Evolutionary conservation across 2,888 invertebrate species (phyloP), one percentile per base, ranked within the genome.

Genomic region (Campoplex capitator): DNA sequence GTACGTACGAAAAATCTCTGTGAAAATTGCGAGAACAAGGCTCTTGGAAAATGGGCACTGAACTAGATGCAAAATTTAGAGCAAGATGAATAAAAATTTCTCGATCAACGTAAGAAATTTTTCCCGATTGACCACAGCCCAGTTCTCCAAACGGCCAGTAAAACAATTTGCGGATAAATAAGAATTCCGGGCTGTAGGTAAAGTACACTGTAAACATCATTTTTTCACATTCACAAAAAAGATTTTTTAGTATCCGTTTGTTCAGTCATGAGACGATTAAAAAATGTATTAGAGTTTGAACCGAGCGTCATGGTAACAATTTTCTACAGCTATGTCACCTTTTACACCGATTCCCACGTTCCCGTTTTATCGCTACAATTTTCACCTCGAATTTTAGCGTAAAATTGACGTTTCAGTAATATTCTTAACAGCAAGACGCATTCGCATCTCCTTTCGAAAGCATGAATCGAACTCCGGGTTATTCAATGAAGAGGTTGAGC

Each of bases 401-500:
- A 16, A 62, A 62, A 62, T 62, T 32, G 32, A 16, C 62, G 3
- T 3, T 32, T 11, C 6, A 13, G 6, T 11, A 62, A 62, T 62
- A 62, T 62, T 58, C 3, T 58, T 32, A 16, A 1, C 16, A 16
- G 16, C 13, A 3, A 32, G 32, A 32, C 4, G 16, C 16, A 62
- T 32, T 7, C 42, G 9, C 11, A 62, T 13, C 6, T 62, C 13
- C 32, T 62, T 3, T 56, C 28, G 9, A 58, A 58, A 28, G 1
- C 32, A 62, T 16, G 16, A 62, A 62, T 62, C 62, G 62, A 62
- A 32, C 7, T 7, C 16, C 32, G 62, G 32, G 32, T 62, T 16
- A 32, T 62, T 62, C 6, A 62, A 32, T 62, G 62, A 62, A 62
- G 62, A 58, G 58, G 23, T 28, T 62, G 62, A 56, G 32, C 56